Base-by-base conservation (phyloP, 2,888 invertebrate genomes). In the Caenorhabditis virilis region DNA sequence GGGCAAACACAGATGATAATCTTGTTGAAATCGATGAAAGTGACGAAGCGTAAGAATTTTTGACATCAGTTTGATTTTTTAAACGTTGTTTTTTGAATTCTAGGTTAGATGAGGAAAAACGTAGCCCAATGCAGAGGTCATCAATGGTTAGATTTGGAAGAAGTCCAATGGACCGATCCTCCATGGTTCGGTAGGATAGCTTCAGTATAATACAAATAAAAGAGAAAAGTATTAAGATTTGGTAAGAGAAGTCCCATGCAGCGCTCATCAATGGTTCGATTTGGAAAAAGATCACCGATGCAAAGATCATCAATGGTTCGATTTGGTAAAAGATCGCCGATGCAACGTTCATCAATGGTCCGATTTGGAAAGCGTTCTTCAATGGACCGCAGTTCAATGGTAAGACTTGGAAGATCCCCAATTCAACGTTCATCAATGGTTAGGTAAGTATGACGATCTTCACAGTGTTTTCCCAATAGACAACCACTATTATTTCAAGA, bases 251-350 rank as follows among this genome's bases (percentile, higher is more conserved):
- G 62, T 9, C 74, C 74, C 18, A 66, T 74, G 74, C 54, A 72
- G n/a, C 66, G 74, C 2, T 61, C 71, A 1, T 47, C 71, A 13
- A 74, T 74, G 70, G 69, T 74, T n/a, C 61, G 74, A 9, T 71
- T 74, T 30, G 71, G 71, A 38, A 58, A 59, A 30, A 47, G 58
- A 33, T 59, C 58, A 1, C 59, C 64, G 18, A 70, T 74, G 72
- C 68, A 72, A 33, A 64, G 74, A 9, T 69, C 74, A 1, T 57
- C 71, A 11, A 74, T 74, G 71, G 69, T 74, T 18, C 58, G 74
- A 13, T 71, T 73, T 42, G 70, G 70, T 22, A 35, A 38, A 25
- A 13, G 64, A 18, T 53, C 64, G 18, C 55, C 64, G 1, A 59
- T 64, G 50, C 54, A 54, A 27, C 48, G 71, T 54, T 59, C 57